Base-by-base conservation (phyloP, 2,797 vertebrate genomes). In the Falco cherrug region DNA sequence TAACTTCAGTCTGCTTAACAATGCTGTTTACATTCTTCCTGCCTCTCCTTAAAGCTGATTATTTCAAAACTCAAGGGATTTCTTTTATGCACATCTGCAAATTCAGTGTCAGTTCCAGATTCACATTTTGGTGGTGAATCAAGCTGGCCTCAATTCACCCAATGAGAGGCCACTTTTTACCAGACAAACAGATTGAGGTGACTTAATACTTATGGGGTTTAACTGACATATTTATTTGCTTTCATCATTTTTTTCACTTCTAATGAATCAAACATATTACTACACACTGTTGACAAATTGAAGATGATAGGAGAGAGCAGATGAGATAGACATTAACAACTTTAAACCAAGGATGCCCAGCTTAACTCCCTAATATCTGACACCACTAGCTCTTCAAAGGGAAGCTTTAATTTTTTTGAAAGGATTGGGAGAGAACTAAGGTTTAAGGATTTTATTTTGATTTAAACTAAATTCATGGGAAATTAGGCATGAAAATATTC, bases 61-160 rank as follows among this genome's bases (percentile, higher is more conserved):
- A 93, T 95, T 95, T 97, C 90, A 90, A 97, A 96, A 95, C 97
- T 96, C 96, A 51, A 95, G 97, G 95, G 97, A 93, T 95, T 96
- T 94, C 92, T 95, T 57, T 95, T 95, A 93, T 93, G 96, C 98
- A 98, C 98, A 98, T 98, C 98, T 98, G 98, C 97, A 97, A 98
- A 98, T 94, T 79, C 95, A 96, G 11, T 97, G 96, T 98, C 94
- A 89, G 95, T 96, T 98, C 97, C 98, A 98, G 96, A 96, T 95
- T 97, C 89, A 29, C 96, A 84, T 97, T 98, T 93, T 98, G 97
- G 96, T 97, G 81, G 81, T 97, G 97, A 97, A 97, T 97, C 98
- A 98, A 96, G 93, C 96, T 98, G 97, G 97, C 97, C 65, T 95
- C 50, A 78, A 37, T 87, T 94, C 97, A 96, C 70, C 71, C 87